Percentiles rank a stretch among this genome's conserved stretches.
Conservation (phyloP, 2,888 invertebrate species). For the Leptura quadrifasciata region DNA sequence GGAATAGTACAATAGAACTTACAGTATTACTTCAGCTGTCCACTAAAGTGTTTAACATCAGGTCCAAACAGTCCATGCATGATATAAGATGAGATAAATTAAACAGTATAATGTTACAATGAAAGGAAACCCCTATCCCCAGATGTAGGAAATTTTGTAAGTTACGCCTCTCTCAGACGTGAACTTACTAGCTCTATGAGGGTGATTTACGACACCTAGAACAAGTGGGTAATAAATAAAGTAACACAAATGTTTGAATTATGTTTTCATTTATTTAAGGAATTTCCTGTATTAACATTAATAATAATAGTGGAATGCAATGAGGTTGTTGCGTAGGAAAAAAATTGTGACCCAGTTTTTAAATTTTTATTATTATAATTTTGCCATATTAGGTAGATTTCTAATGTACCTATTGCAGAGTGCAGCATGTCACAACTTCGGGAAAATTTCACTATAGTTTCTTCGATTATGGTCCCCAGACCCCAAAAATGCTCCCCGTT, state of each 20-base stretch:
- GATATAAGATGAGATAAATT: slow-evolving; percentile 18
- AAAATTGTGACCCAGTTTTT: no score
- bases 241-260: not conserved
- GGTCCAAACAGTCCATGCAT: slow-evolving; percentile 7
- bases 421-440: no score
- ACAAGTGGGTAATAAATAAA: slow-evolving; percentile 2
- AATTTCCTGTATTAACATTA: not conserved
- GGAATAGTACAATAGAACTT: not conserved
- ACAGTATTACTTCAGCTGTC: not conserved
- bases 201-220: not conserved
- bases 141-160: slow-evolving; percentile 17
- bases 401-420: no score
- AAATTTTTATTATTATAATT: no score
- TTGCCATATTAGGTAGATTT: no score
- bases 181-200: slow-evolving; percentile 1
- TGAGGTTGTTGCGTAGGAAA: no score
- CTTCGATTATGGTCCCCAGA: no score
- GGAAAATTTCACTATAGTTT: no score
- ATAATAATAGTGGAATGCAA: no score
- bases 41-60: slow-evolving; percentile 15
- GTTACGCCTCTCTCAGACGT: not conserved
- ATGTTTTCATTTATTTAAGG: not conserved
- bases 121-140: slow-evolving; percentile 22
- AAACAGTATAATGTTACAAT: not conserved
- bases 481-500: no score